Evolutionary conservation across 2,113 vertebrate genomes (phyloP).

Genomic region (Acanthisitta chloris): DNA sequence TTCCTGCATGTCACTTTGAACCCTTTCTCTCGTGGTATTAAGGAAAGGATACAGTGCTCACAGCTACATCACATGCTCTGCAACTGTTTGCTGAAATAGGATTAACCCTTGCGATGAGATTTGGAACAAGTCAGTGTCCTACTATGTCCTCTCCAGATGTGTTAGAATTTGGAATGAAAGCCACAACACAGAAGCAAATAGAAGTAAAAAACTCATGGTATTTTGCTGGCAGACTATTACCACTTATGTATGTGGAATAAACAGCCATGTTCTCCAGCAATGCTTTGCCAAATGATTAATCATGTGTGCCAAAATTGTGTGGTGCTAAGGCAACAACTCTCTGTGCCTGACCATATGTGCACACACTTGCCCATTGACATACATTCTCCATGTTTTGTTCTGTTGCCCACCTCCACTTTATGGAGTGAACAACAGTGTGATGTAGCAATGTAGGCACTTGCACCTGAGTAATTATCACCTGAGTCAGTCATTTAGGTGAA

Average conservation of each 20-base stretch:
- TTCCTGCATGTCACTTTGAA: background rate
- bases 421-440: rapidly evolving
- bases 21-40: background rate
- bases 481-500: background rate
- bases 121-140: background rate
- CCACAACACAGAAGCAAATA: background rate
- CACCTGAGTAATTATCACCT: background rate
- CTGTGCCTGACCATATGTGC: rapidly evolving
- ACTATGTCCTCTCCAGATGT: background rate
- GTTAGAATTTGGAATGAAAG: background rate
- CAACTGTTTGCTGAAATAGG: background rate
- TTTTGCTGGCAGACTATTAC: background rate
- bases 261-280: background rate
- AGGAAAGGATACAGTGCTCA: background rate
- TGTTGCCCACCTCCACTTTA: background rate
- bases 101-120: background rate
- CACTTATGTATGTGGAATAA: background rate
- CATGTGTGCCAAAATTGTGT: background rate
- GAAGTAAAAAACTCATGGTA: background rate
- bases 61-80: background rate
- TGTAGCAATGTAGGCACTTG: background rate
- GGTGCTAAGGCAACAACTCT: background rate
- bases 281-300: background rate
- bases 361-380: rapidly evolving
- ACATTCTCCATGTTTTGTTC: background rate